A percentile compares a stretch with the other conserved stretches of the same genome.
phyloP scores from a whole-genome alignment of 1,140 invertebrate species.

The Bombus affinis region DNA sequence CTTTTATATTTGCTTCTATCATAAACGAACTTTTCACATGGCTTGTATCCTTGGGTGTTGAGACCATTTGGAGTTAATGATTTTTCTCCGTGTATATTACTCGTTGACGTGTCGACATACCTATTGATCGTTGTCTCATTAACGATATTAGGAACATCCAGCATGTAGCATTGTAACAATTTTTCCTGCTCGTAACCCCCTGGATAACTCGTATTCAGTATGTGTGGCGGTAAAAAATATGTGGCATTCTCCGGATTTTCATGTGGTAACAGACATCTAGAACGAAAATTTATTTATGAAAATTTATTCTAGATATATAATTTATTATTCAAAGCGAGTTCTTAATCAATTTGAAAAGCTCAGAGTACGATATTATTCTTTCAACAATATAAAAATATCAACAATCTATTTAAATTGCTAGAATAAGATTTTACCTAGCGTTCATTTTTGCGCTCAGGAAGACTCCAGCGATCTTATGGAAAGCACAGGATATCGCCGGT shows the following conservation, averaged over 20 bases:
- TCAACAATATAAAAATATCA: too few relatives aligned
- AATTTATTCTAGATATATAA: neutral
- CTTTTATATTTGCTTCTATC: slow-evolving; percentile 84
- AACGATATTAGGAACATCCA: slow-evolving; percentile 49
- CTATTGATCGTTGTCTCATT: slow-evolving; percentile 64
- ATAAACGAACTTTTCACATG: slow-evolving; percentile 85
- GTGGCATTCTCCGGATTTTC: slow-evolving; percentile 83
- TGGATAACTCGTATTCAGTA: slow-evolving; percentile 84
- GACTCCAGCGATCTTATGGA: slow-evolving; percentile 90
- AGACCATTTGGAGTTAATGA: slow-evolving; percentile 26
- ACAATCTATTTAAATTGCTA: slow-evolving; percentile 44
- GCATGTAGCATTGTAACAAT: slow-evolving; percentile 82
- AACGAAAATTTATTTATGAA: slow-evolving; percentile 56
- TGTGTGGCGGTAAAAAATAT: slow-evolving; percentile 79
- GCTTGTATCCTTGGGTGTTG: slow-evolving; percentile 37
- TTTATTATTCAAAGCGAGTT: neutral
- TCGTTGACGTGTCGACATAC: slow-evolving; percentile 43
- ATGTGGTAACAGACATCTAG: slow-evolving; percentile 85
- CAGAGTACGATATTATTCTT: too few relatives aligned
- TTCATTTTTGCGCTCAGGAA: slow-evolving; percentile 87
- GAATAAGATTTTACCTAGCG: slow-evolving; percentile 81
- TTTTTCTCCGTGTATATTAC: neutral
- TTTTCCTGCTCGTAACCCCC: slow-evolving; percentile 79
- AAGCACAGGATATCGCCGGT: slow-evolving; percentile 88
- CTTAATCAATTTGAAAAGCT: too few relatives aligned